Percentiles rank a stretch among this genome's conserved stretches.
Evolutionary conservation across 2,797 vertebrate genomes (phyloP).

Genomic region (Gymnopithys bicolor): DNA sequence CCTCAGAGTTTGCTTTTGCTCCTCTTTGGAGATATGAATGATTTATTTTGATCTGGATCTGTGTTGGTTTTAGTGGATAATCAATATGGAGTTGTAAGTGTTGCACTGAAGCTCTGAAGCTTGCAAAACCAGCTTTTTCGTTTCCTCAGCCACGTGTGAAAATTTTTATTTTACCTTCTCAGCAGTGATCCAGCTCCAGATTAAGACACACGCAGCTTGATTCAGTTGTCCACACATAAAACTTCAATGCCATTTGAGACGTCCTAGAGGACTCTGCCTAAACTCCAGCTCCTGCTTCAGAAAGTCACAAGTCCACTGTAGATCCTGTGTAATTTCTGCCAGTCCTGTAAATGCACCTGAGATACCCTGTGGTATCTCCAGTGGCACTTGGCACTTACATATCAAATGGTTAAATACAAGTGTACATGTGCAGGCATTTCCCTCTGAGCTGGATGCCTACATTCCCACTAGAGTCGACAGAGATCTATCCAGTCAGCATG

Average conservation of each 20-base stretch:
- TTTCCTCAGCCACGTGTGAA: background rate
- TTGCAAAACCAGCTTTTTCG: background rate
- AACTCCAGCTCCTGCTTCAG: background rate
- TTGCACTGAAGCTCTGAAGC: background rate
- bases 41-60: background rate
- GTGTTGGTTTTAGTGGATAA: background rate
- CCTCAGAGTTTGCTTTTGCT: background rate
- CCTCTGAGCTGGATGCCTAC: background rate
- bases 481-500: background rate
- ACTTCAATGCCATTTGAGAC: background rate
- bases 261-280: background rate
- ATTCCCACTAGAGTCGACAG: background rate
- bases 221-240: background rate
- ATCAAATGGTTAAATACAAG: background rate
- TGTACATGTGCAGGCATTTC: background rate
- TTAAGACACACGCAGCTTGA: background rate
- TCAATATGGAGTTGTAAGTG: background rate
- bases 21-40: background rate
- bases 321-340: background rate
- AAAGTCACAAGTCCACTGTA: background rate
- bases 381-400: background rate
- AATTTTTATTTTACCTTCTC: background rate
- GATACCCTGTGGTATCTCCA: background rate
- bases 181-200: background rate
- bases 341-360: background rate